Base-by-base conservation (phyloP, 2,888 invertebrate genomes). In the Resseliella maxima region DNA sequence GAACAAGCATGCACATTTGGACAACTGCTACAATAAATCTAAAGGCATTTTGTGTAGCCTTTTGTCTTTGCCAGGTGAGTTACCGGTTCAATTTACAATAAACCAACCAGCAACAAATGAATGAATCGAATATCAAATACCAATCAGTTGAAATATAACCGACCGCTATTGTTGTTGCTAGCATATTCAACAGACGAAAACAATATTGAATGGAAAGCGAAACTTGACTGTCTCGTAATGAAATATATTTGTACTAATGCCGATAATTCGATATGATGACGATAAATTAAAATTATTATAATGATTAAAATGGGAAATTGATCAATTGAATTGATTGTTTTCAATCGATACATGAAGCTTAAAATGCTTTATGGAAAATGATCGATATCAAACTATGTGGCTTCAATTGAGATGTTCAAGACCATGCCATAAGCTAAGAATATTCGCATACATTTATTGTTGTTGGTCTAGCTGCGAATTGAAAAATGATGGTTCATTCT, bases 191-290 rank as follows among this genome's bases (percentile, higher is more conserved):
- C 0, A 59, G 24, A 5, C 1, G 5, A 31, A 15, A 35, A 15
- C 31, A n/a, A 31, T 31, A 24, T 31, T 72, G 15, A 72, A 72
- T 72, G 35, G 59, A 59, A 59, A 59, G 5, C 27, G 59, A 59
- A 21, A 50, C n/a, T 50, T 50, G 59, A 59, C 59, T 59, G 24
- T 59, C 46, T 50, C 31, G 72, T 72, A 72, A 72, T 72, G 72
- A 72, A 72, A 31, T 72, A n/a, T n/a, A 72, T 72, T 72, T 72
- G 72, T 72, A 72, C 72, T 72, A 72, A 72, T 72, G 31, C 72
- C 27, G 72, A 72, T 72, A 35, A 72, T 72, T 72, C 72, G 72
- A 35, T 12, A 31, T 72, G 72, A 72, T 72, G 31, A 72, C 72
- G 72, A 72, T 72, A 72, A 72, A 72, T 72, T 72, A 72, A 72